phyloP scores from a whole-genome alignment of 2,113 vertebrate species.

The Xenopus laevis region DNA sequence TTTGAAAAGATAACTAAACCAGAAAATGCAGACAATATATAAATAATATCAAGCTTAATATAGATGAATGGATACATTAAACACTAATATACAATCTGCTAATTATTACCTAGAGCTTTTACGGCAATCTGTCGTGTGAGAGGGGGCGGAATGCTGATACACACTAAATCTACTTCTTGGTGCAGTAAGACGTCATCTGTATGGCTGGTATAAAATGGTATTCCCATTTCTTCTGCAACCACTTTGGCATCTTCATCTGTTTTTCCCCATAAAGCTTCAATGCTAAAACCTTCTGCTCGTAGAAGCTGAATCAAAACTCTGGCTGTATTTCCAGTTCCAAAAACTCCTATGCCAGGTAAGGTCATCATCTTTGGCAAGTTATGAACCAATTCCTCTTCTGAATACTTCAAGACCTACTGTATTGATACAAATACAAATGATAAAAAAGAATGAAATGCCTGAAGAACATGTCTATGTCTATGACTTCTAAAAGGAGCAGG shows the following conservation, averaged over 20 bases:
- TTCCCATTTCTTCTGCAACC: conserved; percentile 83
- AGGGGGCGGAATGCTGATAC: conserved; percentile 91
- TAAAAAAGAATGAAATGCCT: too few species aligned
- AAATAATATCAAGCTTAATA: too few species aligned
- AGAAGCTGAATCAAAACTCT: conserved; percentile 85
- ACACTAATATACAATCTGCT: background rate
- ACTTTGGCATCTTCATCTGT: conserved; percentile 88
- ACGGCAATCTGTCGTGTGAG: conserved; percentile 93
- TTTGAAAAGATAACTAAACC: too few species aligned
- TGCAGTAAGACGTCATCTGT: conserved; percentile 91
- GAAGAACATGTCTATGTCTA: too few species aligned
- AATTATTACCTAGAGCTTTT: conserved; percentile 85
- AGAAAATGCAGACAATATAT: too few species aligned
- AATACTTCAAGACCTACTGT: too few species aligned
- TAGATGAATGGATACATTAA: too few species aligned
- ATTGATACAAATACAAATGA: too few species aligned
- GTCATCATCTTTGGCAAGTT: conserved; percentile 65
- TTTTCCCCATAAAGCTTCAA: conserved; percentile 89
- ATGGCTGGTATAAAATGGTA: conserved; percentile 88
- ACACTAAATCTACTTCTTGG: conserved; percentile 93
- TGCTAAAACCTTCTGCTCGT: conserved; percentile 87
- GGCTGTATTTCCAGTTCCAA: conserved; percentile 89
- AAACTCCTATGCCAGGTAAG: conserved; percentile 95
- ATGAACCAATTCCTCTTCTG: too few species aligned
- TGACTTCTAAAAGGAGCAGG: too few species aligned